Base-by-base conservation (phyloP, 2,113 vertebrate genomes). In the Pontoporia blainvillei region DNA sequence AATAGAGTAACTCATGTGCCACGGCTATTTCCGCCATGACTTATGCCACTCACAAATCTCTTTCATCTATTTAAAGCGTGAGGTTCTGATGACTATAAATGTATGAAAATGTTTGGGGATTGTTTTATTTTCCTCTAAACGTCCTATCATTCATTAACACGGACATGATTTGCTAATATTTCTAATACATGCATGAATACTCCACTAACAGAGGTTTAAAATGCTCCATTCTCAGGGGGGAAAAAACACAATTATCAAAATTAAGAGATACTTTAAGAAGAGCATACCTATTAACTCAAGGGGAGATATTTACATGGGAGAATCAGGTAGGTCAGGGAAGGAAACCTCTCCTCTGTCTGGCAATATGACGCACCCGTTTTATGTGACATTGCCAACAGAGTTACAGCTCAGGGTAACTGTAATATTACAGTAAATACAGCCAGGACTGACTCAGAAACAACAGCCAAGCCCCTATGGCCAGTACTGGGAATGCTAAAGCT, bases 61-160 rank as follows among this genome's bases (percentile, higher is more conserved):
- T 98, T 98, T 98, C 98, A 98, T 98, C 98, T 98, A 91, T 97
- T 97, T 98, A 98, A 98, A 96, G 73, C 86, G 49, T 98, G 98
- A 96, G 96, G 98, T 98, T 98, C 98, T 97, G 94, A 97, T 98
- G 96, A 98, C 97, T 98, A 97, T 96, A 98, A 98, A 98, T 98
- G 97, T 96, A 98, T 98, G 97, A 98, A 97, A 98, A 93, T 98
- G 96, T 97, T 98, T 93, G 66, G 39, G 67, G 72, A 87, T 86
- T 95, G 92, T 95, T 97, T 96, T 96, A 90, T 95, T 97, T 97
- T 94, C 75, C 66, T 96, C 61, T 95, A 64, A 97, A 94, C 92
- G 75, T 91, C 91, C 93, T 82, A 81, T 96, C 91, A 87, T 94
- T 96, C 84, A 95, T 97, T 96, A 97, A 76, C 76, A 84, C 36